Evolutionary conservation across 2,113 vertebrate genomes (phyloP).

Genomic region (Excalfactoria chinensis): DNA sequence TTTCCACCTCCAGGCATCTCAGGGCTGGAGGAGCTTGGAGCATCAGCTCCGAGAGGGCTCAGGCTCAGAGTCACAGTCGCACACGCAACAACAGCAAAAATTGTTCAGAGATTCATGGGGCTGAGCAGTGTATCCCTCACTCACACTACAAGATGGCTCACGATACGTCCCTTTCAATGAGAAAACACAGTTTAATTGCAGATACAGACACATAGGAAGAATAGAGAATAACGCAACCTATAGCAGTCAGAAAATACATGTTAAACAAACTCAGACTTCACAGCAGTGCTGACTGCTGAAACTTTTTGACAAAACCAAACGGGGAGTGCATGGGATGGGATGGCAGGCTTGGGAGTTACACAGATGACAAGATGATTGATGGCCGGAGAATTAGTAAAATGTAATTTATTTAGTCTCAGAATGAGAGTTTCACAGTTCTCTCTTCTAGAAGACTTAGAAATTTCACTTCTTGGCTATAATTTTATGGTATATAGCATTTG

Average conservation of each 20-base stretch:
- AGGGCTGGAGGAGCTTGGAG: neutral
- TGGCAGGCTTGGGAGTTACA: neutral
- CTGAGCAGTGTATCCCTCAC: rapidly evolving
- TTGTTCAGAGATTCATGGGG: neutral
- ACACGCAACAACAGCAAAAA: rapidly evolving
- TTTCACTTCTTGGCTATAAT: neutral
- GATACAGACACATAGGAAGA: neutral
- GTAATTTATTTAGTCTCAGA: neutral
- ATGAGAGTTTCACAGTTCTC: neutral
- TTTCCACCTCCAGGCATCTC: neutral
- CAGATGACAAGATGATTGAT: neutral
- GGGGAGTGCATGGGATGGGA: neutral
- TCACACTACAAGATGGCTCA: rapidly evolving
- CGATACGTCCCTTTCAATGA: neutral
- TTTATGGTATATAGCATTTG: neutral
- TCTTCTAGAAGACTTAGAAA: neutral
- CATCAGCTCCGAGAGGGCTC: rapidly evolving
- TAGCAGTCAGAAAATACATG: neutral
- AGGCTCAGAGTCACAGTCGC: neutral
- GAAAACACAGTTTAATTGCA: neutral
- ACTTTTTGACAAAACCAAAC: neutral
- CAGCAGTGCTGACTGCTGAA: neutral
- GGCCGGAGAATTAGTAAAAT: neutral
- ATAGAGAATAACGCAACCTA: neutral
- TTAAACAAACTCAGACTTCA: neutral